phyloP scores from a whole-genome alignment of 2,888 invertebrate species.

The Ceraclea dissimilis region DNA sequence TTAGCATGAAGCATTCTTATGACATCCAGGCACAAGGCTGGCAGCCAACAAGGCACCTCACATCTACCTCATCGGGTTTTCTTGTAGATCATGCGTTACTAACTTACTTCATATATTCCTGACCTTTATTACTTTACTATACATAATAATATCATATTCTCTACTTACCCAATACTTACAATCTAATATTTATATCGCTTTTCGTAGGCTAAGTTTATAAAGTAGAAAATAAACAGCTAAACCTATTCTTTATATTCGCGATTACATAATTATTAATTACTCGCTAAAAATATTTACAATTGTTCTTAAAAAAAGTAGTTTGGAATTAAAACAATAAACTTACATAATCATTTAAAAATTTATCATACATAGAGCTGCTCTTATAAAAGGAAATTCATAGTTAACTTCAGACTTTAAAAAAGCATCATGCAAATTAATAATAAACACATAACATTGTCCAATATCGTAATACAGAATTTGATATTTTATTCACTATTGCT shows the following conservation, averaged over 20 bases:
- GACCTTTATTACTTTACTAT: too few species aligned
- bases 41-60: slow-evolving; percentile 52
- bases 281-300: not conserved
- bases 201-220: slow-evolving; percentile 9
- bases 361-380: slow-evolving; percentile 10
- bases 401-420: slow-evolving; percentile 18
- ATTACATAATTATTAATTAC: slow-evolving; percentile 5
- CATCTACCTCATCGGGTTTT: slow-evolving; percentile 13
- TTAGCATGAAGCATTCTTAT: slow-evolving; percentile 24
- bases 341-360: not conserved
- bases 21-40: slow-evolving; percentile 48
- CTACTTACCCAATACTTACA: slow-evolving; percentile 12
- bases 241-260: not conserved
- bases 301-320: too few species aligned
- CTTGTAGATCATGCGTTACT: slow-evolving; percentile 10
- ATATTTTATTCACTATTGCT: not conserved
- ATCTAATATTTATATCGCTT: slow-evolving; percentile 25
- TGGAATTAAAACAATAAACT: not conserved
- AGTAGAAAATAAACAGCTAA: slow-evolving; percentile 20
- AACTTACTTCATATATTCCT: slow-evolving; percentile 11
- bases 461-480: not conserved
- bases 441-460: slow-evolving; percentile 11
- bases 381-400: slow-evolving; percentile 6
- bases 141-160: not conserved
- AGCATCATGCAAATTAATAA: slow-evolving; percentile 19